These are phyloP conservation scores for Nemurella pictetii DNA, from an alignment of 2,888 invertebrate genomes.

Conservation along the genomic window DNA sequence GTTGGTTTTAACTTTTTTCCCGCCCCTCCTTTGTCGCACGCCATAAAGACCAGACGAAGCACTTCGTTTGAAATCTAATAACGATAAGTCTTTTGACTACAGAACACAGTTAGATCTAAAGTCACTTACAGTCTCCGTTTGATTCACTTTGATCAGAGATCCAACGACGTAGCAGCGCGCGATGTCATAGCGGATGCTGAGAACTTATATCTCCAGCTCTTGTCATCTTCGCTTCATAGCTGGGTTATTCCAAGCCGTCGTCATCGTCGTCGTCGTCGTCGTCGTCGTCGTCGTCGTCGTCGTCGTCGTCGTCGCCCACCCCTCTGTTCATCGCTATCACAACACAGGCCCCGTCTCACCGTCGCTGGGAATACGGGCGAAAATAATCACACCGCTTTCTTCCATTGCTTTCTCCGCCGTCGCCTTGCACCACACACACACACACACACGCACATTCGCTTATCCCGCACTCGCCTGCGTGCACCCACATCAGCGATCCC, in stretches of 20 bases:
- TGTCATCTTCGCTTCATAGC: no score
- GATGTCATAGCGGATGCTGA: background rate
- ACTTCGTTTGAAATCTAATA: constrained; percentile 19
- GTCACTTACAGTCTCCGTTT: constrained; percentile 39
- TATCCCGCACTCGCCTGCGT: no score
- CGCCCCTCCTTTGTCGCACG: background rate
- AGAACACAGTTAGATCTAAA: constrained; percentile 30
- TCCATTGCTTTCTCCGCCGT: constrained; percentile 11
- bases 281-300: constrained; percentile 9
- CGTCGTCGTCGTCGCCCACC: constrained; percentile 18
- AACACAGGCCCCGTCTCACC: background rate
- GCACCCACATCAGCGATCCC: background rate
- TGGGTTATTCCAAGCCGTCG: no score
- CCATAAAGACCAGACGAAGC: background rate
- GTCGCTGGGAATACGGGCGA: background rate
- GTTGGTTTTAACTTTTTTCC: background rate
- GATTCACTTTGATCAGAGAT: constrained; percentile 41
- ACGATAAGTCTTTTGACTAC: constrained; percentile 38
- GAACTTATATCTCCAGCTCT: constrained; percentile 1
- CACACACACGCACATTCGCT: background rate
- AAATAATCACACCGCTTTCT: constrained; percentile 26
- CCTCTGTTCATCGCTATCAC: background rate
- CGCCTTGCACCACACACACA: background rate
- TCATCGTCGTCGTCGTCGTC: no score
- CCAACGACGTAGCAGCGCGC: background rate